Evolutionary conservation across 2,797 vertebrate genomes (phyloP), one percentile per base, ranked within the genome.

Genomic region (Brachymystax lenok): DNA sequence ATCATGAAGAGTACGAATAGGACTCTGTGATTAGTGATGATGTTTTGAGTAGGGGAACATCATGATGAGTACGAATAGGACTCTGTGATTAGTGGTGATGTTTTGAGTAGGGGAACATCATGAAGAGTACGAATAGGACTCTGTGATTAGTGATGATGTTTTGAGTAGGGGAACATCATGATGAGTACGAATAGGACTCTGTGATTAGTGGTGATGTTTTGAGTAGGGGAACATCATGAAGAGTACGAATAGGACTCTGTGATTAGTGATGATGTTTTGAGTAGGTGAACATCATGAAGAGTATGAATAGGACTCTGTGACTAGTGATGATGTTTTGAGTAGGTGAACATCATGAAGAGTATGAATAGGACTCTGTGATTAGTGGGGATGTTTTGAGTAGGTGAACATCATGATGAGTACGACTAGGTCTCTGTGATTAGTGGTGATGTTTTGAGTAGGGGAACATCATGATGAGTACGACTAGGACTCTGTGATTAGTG

Each of bases 1-100:
- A 90, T 79, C 88, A 79, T 83, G 85, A 77, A 85, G 77, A 82
- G 82, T 80, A 84, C 81, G 54, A 12, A 0, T 50, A 81, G 80
- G 86, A 88, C 76, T 86, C 87, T 82, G 66, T 85, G 40, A 40
- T 40, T 10, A 40, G 40, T 46, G 40, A 3, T 46, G 8, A 46
- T 46, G 40, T 12, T 46, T 46, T 46, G 40, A 46, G 40, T 46
- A 46, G 40, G 6, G 6, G 5, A 35, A 35, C 33, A 35, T 35
- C 33, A 35, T 6, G 33, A 35, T 0, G 5, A 35, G 33, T 35
- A 35, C 82, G 77, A 81, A 83, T 77, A n/a, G 83, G 79, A 51
- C 50, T 50, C 12, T 50, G 24, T 24, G 24, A 50, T 50, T 72
- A 84, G 80, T 79, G 79, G 63, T 76, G 63, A 85, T 83, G 77